Evolutionary conservation across 2,113 vertebrate species (phyloP).

Genomic region (Lucifuga dentata): DNA sequence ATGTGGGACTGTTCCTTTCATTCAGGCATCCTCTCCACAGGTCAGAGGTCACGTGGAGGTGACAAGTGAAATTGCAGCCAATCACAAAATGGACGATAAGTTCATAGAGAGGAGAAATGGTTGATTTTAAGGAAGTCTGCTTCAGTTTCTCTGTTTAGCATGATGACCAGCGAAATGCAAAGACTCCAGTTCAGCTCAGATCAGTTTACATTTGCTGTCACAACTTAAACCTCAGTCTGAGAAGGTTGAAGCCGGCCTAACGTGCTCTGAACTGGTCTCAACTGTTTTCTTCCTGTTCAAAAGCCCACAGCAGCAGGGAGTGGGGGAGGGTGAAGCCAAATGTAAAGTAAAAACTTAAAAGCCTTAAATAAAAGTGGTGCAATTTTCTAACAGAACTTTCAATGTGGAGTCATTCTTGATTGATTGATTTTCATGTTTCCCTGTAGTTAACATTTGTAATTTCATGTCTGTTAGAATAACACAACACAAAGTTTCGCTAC

Average conservation of each 20-base stretch:
- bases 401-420: slow-evolving; percentile 20
- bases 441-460: too few species aligned
- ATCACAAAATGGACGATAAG: slow-evolving; percentile 35
- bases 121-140: slow-evolving; percentile 48
- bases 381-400: slow-evolving; percentile 75
- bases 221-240: too few species aligned
- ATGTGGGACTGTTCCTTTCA: neutral
- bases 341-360: slow-evolving; percentile 79
- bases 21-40: neutral
- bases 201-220: neutral
- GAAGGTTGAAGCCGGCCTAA: neutral
- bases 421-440: too few species aligned
- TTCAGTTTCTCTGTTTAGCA: slow-evolving; percentile 62
- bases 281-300: slow-evolving; percentile 53
- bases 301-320: slow-evolving; percentile 50
- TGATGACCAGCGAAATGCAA: slow-evolving; percentile 74
- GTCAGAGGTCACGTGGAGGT: neutral
- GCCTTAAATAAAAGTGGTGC: slow-evolving; percentile 83
- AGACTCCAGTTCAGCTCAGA: slow-evolving; percentile 49
- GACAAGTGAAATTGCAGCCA: slow-evolving; percentile 43
- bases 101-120: slow-evolving; percentile 22
- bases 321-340: slow-evolving; percentile 63
- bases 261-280: slow-evolving; percentile 26
- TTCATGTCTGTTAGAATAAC: too few species aligned
- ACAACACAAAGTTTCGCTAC: too few species aligned